Conservation (phyloP, 2,797 vertebrate genomes). For the Chanos chanos region DNA sequence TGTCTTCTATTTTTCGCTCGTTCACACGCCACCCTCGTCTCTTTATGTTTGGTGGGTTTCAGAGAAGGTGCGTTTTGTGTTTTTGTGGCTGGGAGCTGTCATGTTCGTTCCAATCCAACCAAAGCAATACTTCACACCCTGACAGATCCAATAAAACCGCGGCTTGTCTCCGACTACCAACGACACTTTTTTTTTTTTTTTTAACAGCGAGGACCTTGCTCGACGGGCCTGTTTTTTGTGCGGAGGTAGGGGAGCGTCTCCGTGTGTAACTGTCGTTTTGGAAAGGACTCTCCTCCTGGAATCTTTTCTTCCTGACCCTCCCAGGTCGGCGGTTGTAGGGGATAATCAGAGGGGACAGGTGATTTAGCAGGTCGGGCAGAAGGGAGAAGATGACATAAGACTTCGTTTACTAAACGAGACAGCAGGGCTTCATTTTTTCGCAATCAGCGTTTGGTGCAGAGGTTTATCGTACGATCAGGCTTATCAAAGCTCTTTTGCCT, state of each 20-base stretch:
- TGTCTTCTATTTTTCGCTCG: no score
- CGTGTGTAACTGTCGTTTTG: not conserved
- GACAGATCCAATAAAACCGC: constrained; percentile 17
- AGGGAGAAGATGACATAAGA: not conserved
- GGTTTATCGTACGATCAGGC: no score
- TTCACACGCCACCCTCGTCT: no score
- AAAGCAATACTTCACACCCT: not conserved
- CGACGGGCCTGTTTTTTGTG: no score
- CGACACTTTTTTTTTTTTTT: no score
- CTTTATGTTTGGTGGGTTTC: no score
- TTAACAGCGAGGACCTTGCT: no score
- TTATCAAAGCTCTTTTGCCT: no score
- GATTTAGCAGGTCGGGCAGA: not conserved
- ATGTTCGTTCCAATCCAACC: not conserved
- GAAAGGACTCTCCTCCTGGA: constrained; percentile 6
- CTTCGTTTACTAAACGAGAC: not conserved
- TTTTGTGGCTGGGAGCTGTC: constrained; percentile 4
- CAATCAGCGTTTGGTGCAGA: no score
- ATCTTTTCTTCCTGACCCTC: not conserved
- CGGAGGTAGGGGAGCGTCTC: not conserved
- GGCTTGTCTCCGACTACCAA: constrained; percentile 3
- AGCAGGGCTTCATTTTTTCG: no score
- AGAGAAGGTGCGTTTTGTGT: no score
- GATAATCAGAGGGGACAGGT: constrained; percentile 2
- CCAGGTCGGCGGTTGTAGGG: not conserved